Conservation (phyloP, 1,140 invertebrate species). For the Drosophila lowei region DNA sequence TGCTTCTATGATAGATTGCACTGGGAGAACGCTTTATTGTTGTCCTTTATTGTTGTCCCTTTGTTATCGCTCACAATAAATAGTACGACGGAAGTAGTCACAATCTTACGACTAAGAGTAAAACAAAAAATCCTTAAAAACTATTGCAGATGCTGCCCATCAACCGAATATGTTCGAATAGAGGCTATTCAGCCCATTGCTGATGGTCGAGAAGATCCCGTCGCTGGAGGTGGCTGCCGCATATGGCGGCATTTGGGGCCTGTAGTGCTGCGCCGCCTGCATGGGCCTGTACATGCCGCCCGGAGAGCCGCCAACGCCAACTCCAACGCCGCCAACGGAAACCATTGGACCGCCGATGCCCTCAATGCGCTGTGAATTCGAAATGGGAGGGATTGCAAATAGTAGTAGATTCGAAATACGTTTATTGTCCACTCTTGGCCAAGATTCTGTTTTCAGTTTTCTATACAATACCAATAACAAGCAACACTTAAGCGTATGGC, state of each 20-base stretch:
- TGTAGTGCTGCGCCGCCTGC: conserved; percentile 82
- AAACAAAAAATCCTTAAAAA: conserved; percentile 29
- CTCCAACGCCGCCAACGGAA: conserved; percentile 28
- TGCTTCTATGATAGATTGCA: conserved; percentile 4
- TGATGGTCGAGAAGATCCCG: conserved; percentile 90
- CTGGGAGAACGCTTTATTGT: conserved; percentile 4
- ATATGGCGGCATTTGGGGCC: conserved; percentile 83
- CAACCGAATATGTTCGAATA: conserved; percentile 90
- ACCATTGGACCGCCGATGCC: conserved; percentile 43
- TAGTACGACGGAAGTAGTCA: conserved; percentile 32
- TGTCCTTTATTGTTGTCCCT: background rate
- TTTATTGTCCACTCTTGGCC: conserved; percentile 36
- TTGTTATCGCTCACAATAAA: conserved; percentile 28
- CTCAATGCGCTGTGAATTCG: conserved; percentile 59
- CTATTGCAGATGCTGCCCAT: conserved; percentile 15
- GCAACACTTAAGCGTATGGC: conserved; percentile 9
- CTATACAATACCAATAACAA: conserved; percentile 31
- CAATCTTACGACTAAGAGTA: conserved; percentile 35
- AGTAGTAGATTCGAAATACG: conserved; percentile 2
- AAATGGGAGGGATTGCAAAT: background rate
- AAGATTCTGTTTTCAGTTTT: background rate
- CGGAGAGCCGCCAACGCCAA: conserved; percentile 19
- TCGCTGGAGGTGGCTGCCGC: conserved; percentile 61
- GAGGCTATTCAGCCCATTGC: conserved; percentile 89
- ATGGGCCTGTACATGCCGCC: conserved; percentile 66